Conservation (phyloP, 2,113 vertebrate species). For the Chroicocephalus ridibundus region DNA sequence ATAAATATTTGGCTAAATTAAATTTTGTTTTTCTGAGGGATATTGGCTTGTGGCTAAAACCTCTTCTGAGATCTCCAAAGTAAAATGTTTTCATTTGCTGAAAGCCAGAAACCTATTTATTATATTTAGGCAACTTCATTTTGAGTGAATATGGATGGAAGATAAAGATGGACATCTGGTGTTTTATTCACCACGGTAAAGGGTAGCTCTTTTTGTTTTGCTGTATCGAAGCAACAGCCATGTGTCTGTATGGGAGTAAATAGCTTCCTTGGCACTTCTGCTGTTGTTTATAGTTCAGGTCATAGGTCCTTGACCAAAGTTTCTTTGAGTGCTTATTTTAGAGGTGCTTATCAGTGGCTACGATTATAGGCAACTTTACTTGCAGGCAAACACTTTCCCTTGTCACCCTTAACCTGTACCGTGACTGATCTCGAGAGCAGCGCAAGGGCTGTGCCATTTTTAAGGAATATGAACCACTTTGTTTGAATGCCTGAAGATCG, state of each 20-base stretch:
- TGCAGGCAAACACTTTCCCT: conserved; percentile 34
- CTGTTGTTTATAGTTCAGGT: conserved; percentile 2
- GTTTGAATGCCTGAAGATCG: not conserved
- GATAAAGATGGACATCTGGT: conserved; percentile 3
- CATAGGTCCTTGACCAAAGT: conserved; percentile 7
- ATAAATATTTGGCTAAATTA: conserved; percentile 34
- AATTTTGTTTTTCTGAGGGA: conserved; percentile 17
- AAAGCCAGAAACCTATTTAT: conserved; percentile 4
- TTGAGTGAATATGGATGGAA: conserved; percentile 6
- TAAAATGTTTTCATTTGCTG: conserved; percentile 22
- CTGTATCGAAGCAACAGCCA: not conserved
- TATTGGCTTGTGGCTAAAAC: conserved; percentile 4
- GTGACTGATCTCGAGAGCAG: conserved; percentile 3
- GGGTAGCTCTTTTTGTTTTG: not conserved
- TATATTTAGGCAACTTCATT: not conserved
- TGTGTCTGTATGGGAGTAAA: not conserved
- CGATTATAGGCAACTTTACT: conserved; percentile 50
- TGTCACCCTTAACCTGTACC: conserved; percentile 34
- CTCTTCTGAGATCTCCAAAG: not conserved
- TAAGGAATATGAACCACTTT: not conserved
- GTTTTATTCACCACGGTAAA: not conserved
- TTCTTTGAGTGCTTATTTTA: conserved; percentile 55
- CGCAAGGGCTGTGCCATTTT: not conserved
- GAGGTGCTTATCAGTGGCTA: conserved; percentile 48
- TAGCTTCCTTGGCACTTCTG: not conserved